Conservation (phyloP, 2,113 vertebrate genomes). For the Microtus richardsoni region DNA sequence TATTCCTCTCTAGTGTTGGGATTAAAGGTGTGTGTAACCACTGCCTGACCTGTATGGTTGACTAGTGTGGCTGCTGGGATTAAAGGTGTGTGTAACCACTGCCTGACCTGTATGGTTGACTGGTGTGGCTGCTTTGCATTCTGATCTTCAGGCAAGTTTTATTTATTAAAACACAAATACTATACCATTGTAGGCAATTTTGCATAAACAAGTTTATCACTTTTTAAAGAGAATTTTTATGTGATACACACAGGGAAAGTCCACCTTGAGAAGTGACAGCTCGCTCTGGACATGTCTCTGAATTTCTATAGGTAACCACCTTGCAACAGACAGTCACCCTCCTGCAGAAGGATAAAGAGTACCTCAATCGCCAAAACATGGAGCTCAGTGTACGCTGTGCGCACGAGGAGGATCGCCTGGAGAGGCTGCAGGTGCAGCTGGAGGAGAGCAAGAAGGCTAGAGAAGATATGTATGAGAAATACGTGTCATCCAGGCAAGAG, state of each 20-base stretch:
- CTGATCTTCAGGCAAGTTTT: no score
- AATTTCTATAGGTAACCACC: conserved; percentile 86
- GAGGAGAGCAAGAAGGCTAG: conserved; percentile 95
- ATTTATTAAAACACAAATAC: no score
- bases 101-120: no score
- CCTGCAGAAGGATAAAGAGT: conserved; percentile 98
- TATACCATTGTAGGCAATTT: background rate
- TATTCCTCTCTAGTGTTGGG: no score
- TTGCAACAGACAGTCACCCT: conserved; percentile 94
- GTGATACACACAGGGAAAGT: background rate
- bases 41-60: no score
- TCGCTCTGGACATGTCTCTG: conserved; percentile 1
- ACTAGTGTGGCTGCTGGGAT: no score
- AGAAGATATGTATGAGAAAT: conserved; percentile 98
- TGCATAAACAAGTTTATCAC: conserved; percentile 4
- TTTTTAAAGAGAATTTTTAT: background rate
- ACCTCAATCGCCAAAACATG: conserved; percentile 95
- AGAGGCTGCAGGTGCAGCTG: conserved; percentile 94
- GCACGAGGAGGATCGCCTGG: conserved; percentile 95
- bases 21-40: no score
- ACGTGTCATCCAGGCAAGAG: conserved; percentile 93
- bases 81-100: no score
- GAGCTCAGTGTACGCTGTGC: conserved; percentile 95
- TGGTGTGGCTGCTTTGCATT: no score
- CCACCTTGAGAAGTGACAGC: background rate